Evolutionary conservation across 2,888 invertebrate species (phyloP), one percentile per base, ranked within the genome.

Genomic region (Parochlus steinenii): DNA sequence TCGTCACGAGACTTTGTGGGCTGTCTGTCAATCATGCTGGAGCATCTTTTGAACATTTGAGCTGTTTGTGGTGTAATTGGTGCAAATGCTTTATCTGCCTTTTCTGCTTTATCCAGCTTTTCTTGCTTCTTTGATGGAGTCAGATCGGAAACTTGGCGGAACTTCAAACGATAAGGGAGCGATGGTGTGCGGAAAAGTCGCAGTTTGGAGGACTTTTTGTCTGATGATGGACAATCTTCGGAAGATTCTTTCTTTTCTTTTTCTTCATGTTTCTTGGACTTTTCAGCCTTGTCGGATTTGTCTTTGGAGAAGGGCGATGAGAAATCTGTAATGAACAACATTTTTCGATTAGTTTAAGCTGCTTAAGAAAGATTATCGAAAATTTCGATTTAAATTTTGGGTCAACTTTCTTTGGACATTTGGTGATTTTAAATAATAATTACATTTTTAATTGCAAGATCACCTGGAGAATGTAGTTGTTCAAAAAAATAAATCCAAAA

Each of bases 141-240:
- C 6, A 28, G 16, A 34, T 34, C 34, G 3, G 34, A 34, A 6
- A 28, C 28, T 28, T 34, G 34, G 6, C 34, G 20, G 17, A 34
- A 34, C 11, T 34, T 34, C 34, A 34, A 34, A 27, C 34, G 34
- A 20, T 34, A 34, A 8, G 34, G 36, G 11, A 16, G 11, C 34
- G 42, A 42, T 41, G 44, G 44, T 6, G 45, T 46, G 31, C 45
- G 33, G 32, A 46, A 46, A 11, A 46, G 26, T 11, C 43, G 36
- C 26, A 43, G 31, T 34, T 40, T 41, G 3, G 39, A 40, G 10
- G 34, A 34, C 28, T 34, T 34, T 15, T 34, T 34, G 14, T 34
- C 34, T n/a, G n/a, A n/a, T n/a, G n/a, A n/a, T n/a, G n/a, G n/a
- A n/a, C n/a, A n/a, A n/a, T n/a, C n/a, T n/a, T n/a, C n/a, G 7